Evolutionary conservation across 2,888 invertebrate genomes (phyloP), one percentile per base, ranked within the genome.

Genomic region (Sarcophaga carnaria): DNA sequence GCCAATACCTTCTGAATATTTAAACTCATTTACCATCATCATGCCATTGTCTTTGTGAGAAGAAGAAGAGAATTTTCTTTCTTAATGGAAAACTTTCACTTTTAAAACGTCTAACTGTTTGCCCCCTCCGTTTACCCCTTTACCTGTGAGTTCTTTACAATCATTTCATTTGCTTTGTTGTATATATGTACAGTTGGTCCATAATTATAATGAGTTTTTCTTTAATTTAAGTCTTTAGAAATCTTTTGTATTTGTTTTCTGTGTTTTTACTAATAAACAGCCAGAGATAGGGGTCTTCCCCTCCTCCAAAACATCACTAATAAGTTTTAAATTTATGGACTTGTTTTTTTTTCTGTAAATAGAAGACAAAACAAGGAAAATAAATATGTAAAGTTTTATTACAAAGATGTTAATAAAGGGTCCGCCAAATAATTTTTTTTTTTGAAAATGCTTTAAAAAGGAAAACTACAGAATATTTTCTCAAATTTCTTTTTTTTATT

Each of bases 191-290:
- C 75, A 74, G 81, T 79, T 81, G 67, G 70, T 75, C 60, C 80
- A 81, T 84, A 87, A 81, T 82, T 84, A 66, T 87, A 87, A 87
- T 84, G 81, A 84, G 81, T 87, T 87, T 80, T 70, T 47, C 17
- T 54, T 14, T 14, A 54, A 54, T 17, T 12, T 54, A 37, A 64
- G 71, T 71, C 27, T 25, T 64, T n/a, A 37, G 20, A 66, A 81
- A 63, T 81, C 66, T 76, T 66, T 67, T 67, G 37, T 11, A 54
- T 47, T 67, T 45, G 67, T 67, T 45, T 67, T 67, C 17, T 22
- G 22, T 22, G 22, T 17, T 54, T 54, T 54, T 54, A 54, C 4
- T 54, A 17, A 37, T 37, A 54, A 54, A 54, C 54, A 14, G 14
- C 54, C 12, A 17, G 2, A 14, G 5, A 17, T 54, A 54, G 54